Conservation (phyloP, 53 echinoderm and acorn worm species). For the Temnopleurus reevesii region DNA sequence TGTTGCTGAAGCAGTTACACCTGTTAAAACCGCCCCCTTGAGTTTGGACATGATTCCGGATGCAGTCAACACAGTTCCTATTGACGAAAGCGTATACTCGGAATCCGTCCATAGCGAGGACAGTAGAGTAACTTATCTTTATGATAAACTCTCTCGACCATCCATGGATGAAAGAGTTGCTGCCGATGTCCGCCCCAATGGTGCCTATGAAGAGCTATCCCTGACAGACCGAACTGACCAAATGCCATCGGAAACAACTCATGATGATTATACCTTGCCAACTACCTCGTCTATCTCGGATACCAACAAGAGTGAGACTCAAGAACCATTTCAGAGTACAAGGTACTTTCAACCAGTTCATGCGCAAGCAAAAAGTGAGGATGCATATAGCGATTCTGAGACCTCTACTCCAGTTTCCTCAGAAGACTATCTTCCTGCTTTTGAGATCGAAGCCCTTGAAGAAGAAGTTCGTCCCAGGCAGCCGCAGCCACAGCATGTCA, state of each 20-base stretch:
- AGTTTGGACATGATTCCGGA: too few species aligned
- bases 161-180: not conserved
- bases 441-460: conserved; percentile 39
- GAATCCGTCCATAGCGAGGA: not conserved
- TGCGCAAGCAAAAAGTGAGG: not conserved
- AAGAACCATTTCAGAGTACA: not conserved
- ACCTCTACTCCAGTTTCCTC: conserved; percentile 34
- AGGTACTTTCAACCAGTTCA: conserved; percentile 28
- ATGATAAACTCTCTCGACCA: not conserved
- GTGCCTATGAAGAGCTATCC: conserved; percentile 2
- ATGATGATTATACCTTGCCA: not conserved
- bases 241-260: not conserved
- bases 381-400: not conserved
- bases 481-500: not conserved
- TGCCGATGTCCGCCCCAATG: not conserved
- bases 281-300: not conserved
- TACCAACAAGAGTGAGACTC: not conserved
- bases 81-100: not conserved
- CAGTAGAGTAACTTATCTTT: not conserved
- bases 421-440: conserved; percentile 41
- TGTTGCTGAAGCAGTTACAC: not conserved
- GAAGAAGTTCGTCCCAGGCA: conserved; percentile 3
- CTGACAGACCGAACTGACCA: not conserved
- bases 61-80: too few species aligned
- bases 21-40: too few species aligned